Conservation (phyloP, 2,797 vertebrate species). For the Paramormyrops hopkinsi region DNA sequence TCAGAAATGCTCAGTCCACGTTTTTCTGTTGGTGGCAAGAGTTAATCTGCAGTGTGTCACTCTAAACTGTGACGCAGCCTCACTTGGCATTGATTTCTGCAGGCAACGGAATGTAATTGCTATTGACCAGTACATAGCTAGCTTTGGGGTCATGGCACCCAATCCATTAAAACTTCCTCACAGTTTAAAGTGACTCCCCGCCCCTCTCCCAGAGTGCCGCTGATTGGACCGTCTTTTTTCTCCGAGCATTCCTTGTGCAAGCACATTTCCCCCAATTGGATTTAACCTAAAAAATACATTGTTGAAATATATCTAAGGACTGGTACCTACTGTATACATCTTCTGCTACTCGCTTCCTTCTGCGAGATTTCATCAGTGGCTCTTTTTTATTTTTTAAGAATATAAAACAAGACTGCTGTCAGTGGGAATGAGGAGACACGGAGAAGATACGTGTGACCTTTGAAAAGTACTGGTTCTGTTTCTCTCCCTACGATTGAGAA, state of each 20-base stretch:
- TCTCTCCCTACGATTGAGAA: not conserved
- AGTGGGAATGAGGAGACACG: not conserved
- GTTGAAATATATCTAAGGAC: not conserved
- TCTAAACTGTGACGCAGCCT: not conserved
- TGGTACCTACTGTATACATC: not conserved
- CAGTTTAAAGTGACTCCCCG: constrained; percentile 4
- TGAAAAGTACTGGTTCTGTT: not conserved
- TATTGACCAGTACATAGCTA: constrained; percentile 16
- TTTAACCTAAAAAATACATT: not conserved
- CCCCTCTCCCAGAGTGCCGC: not conserved
- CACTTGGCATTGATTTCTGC: constrained; percentile 1
- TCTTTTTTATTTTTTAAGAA: not conserved
- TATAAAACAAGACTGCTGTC: not conserved
- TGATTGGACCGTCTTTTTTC: not conserved
- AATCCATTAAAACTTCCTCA: constrained; percentile 13
- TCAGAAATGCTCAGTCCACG: not conserved
- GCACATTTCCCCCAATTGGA: not conserved
- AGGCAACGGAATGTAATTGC: constrained; percentile 21
- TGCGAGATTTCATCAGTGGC: not conserved
- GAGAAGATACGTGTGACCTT: not conserved
- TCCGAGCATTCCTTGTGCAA: not conserved
- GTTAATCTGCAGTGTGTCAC: constrained; percentile 15
- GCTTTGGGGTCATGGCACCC: not conserved
- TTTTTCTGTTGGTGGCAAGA: constrained; percentile 6
- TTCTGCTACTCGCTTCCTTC: not conserved